Percentiles rank a stretch among this genome's conserved stretches.
phyloP scores from a whole-genome alignment of 2,888 invertebrate genomes.

The Parascotia fuliginaria region DNA sequence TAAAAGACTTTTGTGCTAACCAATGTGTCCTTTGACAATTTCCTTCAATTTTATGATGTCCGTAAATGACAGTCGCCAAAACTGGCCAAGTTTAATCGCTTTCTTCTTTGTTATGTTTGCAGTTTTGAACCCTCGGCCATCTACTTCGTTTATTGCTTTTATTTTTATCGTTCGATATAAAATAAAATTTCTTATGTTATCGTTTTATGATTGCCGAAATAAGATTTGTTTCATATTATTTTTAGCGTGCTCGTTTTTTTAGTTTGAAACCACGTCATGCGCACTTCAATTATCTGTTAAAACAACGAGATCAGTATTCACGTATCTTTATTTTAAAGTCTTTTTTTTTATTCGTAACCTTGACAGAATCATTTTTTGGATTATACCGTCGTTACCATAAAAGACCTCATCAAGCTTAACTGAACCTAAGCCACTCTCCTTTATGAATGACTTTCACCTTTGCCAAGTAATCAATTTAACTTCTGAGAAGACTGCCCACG shows the following conservation, averaged over 20 bases:
- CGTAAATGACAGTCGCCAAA: slow-evolving; percentile 32
- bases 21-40: slow-evolving; percentile 5
- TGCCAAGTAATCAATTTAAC: no score
- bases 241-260: neutral
- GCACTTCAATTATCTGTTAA: neutral
- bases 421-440: no score
- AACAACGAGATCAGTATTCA: no score
- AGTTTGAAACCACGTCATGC: neutral
- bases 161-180: slow-evolving; percentile 35
- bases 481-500: no score
- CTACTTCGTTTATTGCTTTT: slow-evolving; percentile 38
- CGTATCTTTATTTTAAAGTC: no score
- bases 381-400: no score
- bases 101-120: slow-evolving; percentile 34
- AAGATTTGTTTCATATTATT: slow-evolving; percentile 20
- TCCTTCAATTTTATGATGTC: slow-evolving; percentile 33
- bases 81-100: slow-evolving; percentile 61
- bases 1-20: neutral
- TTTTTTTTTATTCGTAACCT: no score
- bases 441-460: no score
- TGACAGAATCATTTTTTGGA: no score
- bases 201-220: slow-evolving; percentile 28
- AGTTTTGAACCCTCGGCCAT: slow-evolving; percentile 37
- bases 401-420: no score
- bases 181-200: slow-evolving; percentile 27